Base-by-base conservation (phyloP, 2,888 invertebrate genomes). In the Cheilosia vulpina region DNA sequence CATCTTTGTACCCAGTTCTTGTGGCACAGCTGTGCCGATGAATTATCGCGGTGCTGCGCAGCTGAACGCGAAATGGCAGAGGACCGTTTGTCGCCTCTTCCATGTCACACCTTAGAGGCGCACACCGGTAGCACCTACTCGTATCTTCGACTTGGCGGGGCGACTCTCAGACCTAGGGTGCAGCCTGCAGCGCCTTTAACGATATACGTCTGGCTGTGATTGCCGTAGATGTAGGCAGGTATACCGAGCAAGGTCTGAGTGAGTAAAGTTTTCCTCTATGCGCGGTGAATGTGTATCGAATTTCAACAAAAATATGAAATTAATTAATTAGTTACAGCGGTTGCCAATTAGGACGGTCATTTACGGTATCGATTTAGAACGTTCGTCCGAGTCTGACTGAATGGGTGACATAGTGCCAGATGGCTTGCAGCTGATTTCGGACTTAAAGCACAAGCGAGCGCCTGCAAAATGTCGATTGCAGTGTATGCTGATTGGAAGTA, bases 31-130 rank as follows among this genome's bases (percentile, higher is more conserved):
- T 84, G 84, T 73, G 27, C 72, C 77, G 82, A 71, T 84, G 75
- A 53, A 73, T 73, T 79, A 84, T 79, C 79, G 31, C 31, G 79
- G 53, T 43, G 24, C 47, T 47, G 24, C 45, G 24, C 45, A 69
- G 69, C 73, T 69, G 69, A 69, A 47, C 27, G 66, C 41, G 34
- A 63, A 71, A 60, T 62, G 77, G 72, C 73, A 84, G 63, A 83
- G 73, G 52, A 75, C 65, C 31, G 71, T 71, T 76, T 84, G 84
- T 84, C 80, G 84, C 84, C 84, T 84, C 84, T 84, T 84, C 84
- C 68, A 79, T 68, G 80, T 84, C 80, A 84, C 84, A 84, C 75
- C 80, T 84, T 66, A 53, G 34, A 69, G 72, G 58, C 47, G 58
- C 47, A 71, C 47, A 71, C 53, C 71, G 53, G 47, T 55, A 71